These are phyloP conservation scores for Corythornis madagascariensis DNA, from an alignment of 2,113 vertebrate genomes.

Conservation along the genomic window DNA sequence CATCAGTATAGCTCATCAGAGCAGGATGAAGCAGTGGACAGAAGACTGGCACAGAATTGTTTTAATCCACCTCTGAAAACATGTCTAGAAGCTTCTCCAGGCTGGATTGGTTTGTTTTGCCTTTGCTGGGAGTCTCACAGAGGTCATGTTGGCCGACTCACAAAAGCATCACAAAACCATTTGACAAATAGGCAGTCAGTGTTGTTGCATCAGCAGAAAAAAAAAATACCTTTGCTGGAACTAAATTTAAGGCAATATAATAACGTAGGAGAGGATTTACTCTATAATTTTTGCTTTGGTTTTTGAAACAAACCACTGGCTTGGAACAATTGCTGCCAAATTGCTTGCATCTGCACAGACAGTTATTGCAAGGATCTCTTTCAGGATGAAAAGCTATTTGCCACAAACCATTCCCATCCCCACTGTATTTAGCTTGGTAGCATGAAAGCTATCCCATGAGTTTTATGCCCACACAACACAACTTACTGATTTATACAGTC, in stretches of 20 bases:
- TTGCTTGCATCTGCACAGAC: slow-evolving; percentile 36
- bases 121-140: not conserved
- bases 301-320: slow-evolving; percentile 55
- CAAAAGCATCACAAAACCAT: slow-evolving; percentile 17
- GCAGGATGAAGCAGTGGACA: not conserved
- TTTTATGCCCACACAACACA: not conserved
- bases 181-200: not conserved
- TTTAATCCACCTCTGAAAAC: not conserved
- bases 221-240: slow-evolving; percentile 43
- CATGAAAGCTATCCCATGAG: not conserved
- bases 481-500: not conserved
- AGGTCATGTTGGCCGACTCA: not conserved
- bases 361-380: slow-evolving; percentile 23
- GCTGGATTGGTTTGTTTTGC: slow-evolving; percentile 9
- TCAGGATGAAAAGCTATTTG: slow-evolving; percentile 32
- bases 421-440: not conserved
- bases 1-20: not conserved
- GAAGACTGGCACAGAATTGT: not conserved
- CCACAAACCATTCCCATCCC: not conserved
- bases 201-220: slow-evolving; percentile 37
- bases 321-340: slow-evolving; percentile 53
- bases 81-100: not conserved
- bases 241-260: slow-evolving; percentile 48
- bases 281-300: slow-evolving; percentile 42
- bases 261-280: not conserved